Evolutionary conservation across 2,797 vertebrate species (phyloP).

Genomic region (Leuciscus waleckii): DNA sequence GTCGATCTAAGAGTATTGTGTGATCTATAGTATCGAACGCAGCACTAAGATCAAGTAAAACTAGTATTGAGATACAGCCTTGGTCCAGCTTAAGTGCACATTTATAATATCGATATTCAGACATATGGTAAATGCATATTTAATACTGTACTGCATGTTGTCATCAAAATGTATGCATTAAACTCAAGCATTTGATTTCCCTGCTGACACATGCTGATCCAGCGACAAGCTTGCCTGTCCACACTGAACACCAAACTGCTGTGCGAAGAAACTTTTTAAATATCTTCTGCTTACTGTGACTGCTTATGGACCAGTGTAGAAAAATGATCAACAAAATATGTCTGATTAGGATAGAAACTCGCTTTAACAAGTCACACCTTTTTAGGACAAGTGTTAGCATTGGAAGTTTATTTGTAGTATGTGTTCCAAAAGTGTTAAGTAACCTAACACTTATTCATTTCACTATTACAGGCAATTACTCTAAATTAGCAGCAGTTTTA

Average conservation of each 20-base stretch:
- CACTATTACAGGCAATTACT: slow-evolving; percentile 13
- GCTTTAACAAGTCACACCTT: neutral
- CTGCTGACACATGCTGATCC: neutral
- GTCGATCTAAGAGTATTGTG: too few species aligned
- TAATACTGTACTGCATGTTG: neutral
- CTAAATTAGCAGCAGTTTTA: slow-evolving; percentile 1
- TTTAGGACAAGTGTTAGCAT: neutral
- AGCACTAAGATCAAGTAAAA: too few species aligned
- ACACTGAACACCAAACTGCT: neutral
- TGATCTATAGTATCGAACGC: too few species aligned
- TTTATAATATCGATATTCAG: slow-evolving; percentile 30
- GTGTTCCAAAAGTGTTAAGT: neutral
- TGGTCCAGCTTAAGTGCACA: slow-evolving; percentile 11
- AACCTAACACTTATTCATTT: neutral
- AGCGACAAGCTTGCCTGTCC: neutral
- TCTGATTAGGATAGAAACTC: neutral
- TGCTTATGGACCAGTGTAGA: neutral
- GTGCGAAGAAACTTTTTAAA: neutral
- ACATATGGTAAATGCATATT: slow-evolving; percentile 22
- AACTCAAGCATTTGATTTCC: neutral
- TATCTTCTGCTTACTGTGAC: neutral
- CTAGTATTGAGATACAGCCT: too few species aligned
- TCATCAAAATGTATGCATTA: neutral
- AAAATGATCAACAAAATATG: neutral
- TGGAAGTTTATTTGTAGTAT: neutral